Evolutionary conservation across 2,797 vertebrate genomes (phyloP), one percentile per base, ranked within the genome.

Genomic region (Sebastiscus albofasciatus): DNA sequence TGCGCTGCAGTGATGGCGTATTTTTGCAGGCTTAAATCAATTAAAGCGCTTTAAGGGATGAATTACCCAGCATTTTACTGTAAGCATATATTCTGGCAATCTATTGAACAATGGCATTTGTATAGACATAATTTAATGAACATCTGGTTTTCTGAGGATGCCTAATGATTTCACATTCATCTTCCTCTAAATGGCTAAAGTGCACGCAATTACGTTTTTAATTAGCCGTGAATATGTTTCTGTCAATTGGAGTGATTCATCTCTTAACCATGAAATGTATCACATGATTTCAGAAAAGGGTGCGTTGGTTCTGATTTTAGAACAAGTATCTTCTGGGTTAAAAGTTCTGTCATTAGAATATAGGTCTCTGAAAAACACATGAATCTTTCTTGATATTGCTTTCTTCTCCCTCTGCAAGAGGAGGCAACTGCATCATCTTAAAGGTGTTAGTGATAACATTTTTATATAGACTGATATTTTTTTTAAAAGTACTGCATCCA

Each of bases 121-220:
- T 94, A 94, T 86, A 94, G 94, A 94, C 91, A 91, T 95, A 92
- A 95, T 96, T 95, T 94, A 94, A 94, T 92, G 94, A 96, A 96
- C 96, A 96, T 96, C 95, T 96, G 96, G 93, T 94, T 96, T 95
- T 95, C 75, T 93, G 92, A 94, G 93, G 94, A 94, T 92, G 94
- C 90, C 83, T 96, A 96, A 96, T 96, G 94, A 95, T 95, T 95
- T 94, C 90, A 89, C 94, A 96, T 96, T 95, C 90, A 95, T 96
- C 96, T 95, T 95, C 80, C 89, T 90, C 93, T 94, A 96, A 96
- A 95, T 95, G 94, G 94, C 94, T 95, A 95, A 96, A 96, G 95
- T 95, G 95, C 92, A 95, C 84, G 90, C 94, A 96, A 96, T 96
- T 96, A 96, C 82, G 86, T 94, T 95, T 95, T 96, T 96, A 96